A percentile compares a stretch with the other conserved stretches of the same genome.
These are phyloP conservation scores for Graptemys geographica DNA, from an alignment of 2,797 vertebrate genomes.

Conservation along the genomic window DNA sequence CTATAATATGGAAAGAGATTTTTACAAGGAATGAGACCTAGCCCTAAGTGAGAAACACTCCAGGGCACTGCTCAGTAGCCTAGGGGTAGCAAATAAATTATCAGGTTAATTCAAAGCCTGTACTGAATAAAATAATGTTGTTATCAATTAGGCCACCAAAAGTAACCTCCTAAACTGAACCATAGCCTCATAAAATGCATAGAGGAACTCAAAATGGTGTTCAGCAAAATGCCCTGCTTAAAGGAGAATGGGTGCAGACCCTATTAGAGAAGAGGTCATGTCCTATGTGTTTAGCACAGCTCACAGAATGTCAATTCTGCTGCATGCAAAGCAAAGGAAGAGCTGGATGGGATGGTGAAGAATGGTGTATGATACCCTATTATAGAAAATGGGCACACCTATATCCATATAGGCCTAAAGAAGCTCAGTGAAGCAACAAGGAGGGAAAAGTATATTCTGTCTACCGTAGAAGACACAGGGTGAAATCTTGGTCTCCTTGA, in stretches of 20 bases:
- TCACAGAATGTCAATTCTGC: background rate
- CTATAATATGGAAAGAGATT: background rate
- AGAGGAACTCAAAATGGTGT: background rate
- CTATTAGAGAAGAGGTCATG: rapidly evolving
- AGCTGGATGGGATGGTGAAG: background rate
- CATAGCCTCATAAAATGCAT: background rate
- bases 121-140: background rate
- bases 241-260: background rate
- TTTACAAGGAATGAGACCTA: background rate
- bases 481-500: background rate
- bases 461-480: background rate
- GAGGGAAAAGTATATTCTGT: rapidly evolving
- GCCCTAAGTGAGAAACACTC: background rate
- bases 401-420: no score
- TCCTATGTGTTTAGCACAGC: rapidly evolving
- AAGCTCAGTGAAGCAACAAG: background rate
- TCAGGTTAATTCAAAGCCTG: background rate
- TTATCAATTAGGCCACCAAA: background rate
- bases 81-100: background rate
- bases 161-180: background rate
- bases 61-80: background rate
- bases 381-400: background rate
- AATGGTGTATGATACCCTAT: rapidly evolving
- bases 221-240: background rate
- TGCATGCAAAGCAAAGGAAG: background rate